A percentile compares a stretch with the other conserved stretches of the same genome.
phyloP scores from a whole-genome alignment of 2,888 invertebrate species.

The Acheta domesticus region DNA sequence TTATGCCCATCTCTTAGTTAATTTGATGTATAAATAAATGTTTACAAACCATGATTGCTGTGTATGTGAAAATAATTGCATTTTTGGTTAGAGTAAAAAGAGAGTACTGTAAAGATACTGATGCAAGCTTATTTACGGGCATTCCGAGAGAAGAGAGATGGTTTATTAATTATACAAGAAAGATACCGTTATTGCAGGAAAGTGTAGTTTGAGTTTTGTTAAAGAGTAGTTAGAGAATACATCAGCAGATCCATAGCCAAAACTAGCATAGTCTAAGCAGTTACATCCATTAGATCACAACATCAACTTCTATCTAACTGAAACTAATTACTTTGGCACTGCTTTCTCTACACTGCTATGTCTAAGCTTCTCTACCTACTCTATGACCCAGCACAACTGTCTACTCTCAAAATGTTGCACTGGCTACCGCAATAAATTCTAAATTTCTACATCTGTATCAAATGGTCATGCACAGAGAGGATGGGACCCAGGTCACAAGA shows the following conservation, averaged over 20 bases:
- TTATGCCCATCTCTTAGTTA: too few species aligned
- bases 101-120: too few species aligned
- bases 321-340: not conserved
- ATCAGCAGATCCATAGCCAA: conserved; percentile 10
- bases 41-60: too few species aligned
- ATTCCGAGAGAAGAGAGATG: too few species aligned
- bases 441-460: not conserved
- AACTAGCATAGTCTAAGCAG: conserved; percentile 8
- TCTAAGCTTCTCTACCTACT: not conserved
- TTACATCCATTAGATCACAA: not conserved
- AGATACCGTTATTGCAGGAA: not conserved
- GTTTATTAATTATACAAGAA: too few species aligned
- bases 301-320: not conserved
- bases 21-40: too few species aligned
- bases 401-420: not conserved
- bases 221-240: conserved; percentile 5
- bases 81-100: too few species aligned
- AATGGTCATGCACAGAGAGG: not conserved
- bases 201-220: not conserved
- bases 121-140: too few species aligned
- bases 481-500: not conserved
- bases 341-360: not conserved
- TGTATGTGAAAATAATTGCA: too few species aligned
- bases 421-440: conserved; percentile 1
- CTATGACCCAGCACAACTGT: not conserved